Percentiles rank a stretch among this genome's conserved stretches.
Evolutionary conservation across 2,888 invertebrate species (phyloP).

Genomic region (Acrobasis suavella): DNA sequence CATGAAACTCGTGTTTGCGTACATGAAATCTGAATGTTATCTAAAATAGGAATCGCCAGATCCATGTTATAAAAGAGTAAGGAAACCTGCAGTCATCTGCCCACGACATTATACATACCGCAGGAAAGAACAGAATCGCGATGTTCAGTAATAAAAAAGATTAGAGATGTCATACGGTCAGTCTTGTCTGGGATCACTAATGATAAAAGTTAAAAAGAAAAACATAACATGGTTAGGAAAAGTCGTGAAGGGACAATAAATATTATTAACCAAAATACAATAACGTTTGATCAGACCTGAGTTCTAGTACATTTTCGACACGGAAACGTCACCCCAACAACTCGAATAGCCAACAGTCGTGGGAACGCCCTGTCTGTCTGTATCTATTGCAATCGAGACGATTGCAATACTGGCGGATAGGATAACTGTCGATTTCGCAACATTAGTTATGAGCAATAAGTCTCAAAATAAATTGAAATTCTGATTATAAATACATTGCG

Average conservation of each 20-base stretch:
- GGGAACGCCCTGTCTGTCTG: background rate
- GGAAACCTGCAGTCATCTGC: too few relatives aligned
- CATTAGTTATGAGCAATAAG: background rate
- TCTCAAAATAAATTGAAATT: background rate
- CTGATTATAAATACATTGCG: too few relatives aligned
- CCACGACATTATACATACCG: too few relatives aligned
- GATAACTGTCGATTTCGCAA: constrained; percentile 9
- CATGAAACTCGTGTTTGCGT: background rate
- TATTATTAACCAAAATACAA: background rate
- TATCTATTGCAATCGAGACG: constrained; percentile 10
- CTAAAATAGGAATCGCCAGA: too few relatives aligned
- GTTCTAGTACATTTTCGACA: background rate
- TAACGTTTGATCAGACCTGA: background rate
- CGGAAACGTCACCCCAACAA: background rate
- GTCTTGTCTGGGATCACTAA: too few relatives aligned
- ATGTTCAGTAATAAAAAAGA: too few relatives aligned
- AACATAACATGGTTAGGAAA: background rate
- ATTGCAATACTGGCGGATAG: constrained; percentile 1
- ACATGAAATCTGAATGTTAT: too few relatives aligned
- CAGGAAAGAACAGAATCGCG: too few relatives aligned
- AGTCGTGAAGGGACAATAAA: background rate
- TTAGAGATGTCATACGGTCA: too few relatives aligned
- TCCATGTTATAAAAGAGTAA: too few relatives aligned
- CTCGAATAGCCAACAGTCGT: constrained; percentile 1
- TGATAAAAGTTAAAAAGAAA: too few relatives aligned